A percentile compares a stretch with the other conserved stretches of the same genome.
phyloP scores from a whole-genome alignment of 2,888 invertebrate genomes.

The Epinotia brunnichana region DNA sequence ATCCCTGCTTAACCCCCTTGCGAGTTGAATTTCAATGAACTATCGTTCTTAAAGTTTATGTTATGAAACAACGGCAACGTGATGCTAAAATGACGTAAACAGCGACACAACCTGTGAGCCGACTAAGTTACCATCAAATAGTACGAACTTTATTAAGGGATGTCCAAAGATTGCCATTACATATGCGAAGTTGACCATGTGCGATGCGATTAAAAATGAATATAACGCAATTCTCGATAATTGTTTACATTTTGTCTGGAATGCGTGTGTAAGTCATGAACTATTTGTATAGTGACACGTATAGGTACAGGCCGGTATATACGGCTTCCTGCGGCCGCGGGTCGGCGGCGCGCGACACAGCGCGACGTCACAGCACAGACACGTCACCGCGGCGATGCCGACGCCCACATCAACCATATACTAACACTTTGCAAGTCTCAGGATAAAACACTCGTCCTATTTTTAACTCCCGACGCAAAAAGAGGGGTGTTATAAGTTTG shows the following conservation, averaged over 20 bases:
- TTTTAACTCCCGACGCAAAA: no score
- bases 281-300: constrained; percentile 75
- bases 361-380: constrained; percentile 45
- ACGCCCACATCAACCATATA: constrained; percentile 56
- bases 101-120: no score
- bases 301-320: constrained; percentile 55
- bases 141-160: no score
- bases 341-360: constrained; percentile 45
- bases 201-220: not conserved
- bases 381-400: constrained; percentile 52
- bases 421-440: constrained; percentile 61
- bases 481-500: no score
- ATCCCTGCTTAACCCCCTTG: no score
- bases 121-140: no score
- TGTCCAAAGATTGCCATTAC: no score
- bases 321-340: constrained; percentile 69
- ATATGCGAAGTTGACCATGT: no score
- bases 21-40: no score
- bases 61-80: no score
- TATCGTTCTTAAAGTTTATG: no score
- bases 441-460: constrained; percentile 55
- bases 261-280: constrained; percentile 71
- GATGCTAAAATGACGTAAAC: no score
- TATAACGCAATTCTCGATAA: constrained; percentile 46
- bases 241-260: constrained; percentile 68